Conservation (phyloP, 2,888 invertebrate species). For the Acronicta aceris region DNA sequence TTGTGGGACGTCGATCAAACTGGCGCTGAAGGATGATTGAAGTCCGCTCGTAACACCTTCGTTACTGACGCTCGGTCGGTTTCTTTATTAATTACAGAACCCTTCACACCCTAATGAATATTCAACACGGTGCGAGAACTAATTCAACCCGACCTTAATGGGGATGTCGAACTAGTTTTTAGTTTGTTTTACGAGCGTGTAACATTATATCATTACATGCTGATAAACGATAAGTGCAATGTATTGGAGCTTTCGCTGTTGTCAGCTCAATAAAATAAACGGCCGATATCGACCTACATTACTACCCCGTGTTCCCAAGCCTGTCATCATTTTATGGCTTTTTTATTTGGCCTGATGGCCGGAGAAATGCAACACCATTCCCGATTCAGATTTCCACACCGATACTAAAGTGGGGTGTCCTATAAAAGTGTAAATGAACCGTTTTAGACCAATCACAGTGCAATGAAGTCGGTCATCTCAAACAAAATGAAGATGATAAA, state of each 20-base stretch:
- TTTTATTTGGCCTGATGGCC: slow-evolving; percentile 85
- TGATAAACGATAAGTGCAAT: slow-evolving; percentile 86
- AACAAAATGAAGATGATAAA: slow-evolving; percentile 38
- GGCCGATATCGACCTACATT: slow-evolving; percentile 79
- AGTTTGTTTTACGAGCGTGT: slow-evolving; percentile 83
- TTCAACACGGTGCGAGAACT: slow-evolving; percentile 71
- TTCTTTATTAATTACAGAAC: slow-evolving; percentile 78
- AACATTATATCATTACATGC: slow-evolving; percentile 82
- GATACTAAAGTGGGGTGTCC: slow-evolving; percentile 72
- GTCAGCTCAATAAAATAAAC: slow-evolving; percentile 80
- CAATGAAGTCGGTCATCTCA: slow-evolving; percentile 58
- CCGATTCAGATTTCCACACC: slow-evolving; percentile 78
- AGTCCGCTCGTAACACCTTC: slow-evolving; percentile 60
- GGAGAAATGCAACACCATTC: slow-evolving; percentile 85
- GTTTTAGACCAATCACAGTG: slow-evolving; percentile 67
- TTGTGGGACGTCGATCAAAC: slow-evolving; percentile 65
- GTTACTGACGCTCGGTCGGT: slow-evolving; percentile 72
- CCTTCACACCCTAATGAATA: slow-evolving; percentile 79
- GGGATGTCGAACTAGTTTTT: slow-evolving; percentile 68
- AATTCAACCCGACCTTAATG: slow-evolving; percentile 71
- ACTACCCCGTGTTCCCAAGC: slow-evolving; percentile 85
- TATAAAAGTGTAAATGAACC: slow-evolving; percentile 75
- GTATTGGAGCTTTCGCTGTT: slow-evolving; percentile 77
- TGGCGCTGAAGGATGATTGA: slow-evolving; percentile 61
- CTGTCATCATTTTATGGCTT: slow-evolving; percentile 86